Evolutionary conservation across 92 coral and sea anemone species (phyloP).

Genomic region (Siderastrea siderea): DNA sequence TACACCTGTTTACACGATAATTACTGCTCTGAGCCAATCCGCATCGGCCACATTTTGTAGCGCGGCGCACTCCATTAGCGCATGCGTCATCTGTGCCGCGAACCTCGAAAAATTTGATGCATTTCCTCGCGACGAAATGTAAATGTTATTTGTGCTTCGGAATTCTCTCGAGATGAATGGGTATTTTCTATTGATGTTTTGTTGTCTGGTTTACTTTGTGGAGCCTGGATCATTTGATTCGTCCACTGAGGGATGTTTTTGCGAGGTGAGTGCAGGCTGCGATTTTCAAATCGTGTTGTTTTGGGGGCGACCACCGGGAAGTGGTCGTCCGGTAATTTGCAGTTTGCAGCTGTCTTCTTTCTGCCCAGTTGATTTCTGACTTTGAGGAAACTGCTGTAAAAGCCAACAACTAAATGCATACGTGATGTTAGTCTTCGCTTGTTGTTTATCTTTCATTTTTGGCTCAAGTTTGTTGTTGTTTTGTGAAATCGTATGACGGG

Average conservation of each 20-base stretch:
- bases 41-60: slow-evolving; percentile 65
- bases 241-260: slow-evolving; percentile 69
- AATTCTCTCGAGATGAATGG: slow-evolving; percentile 54
- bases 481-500: too few species aligned
- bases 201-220: slow-evolving; percentile 44
- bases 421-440: too few species aligned
- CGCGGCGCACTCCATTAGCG: slow-evolving; percentile 52
- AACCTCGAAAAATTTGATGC: slow-evolving; percentile 39
- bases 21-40: slow-evolving; percentile 44
- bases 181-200: slow-evolving; percentile 31
- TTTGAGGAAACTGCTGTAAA: too few species aligned
- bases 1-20: neutral
- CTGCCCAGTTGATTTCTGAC: neutral
- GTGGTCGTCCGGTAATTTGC: too few species aligned
- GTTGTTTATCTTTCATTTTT: too few species aligned
- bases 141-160: slow-evolving; percentile 13
- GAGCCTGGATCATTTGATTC: slow-evolving; percentile 38
- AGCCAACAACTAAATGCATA: too few species aligned
- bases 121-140: slow-evolving; percentile 1
- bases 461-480: too few species aligned
- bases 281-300: neutral
- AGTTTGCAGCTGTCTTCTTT: neutral
- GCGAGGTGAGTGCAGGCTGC: slow-evolving; percentile 46
- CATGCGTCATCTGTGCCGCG: slow-evolving; percentile 63
- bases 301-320: neutral